Evolutionary conservation across 2,888 invertebrate species (phyloP), one percentile per base, ranked within the genome.

Genomic region (Dolomedes plantarius): DNA sequence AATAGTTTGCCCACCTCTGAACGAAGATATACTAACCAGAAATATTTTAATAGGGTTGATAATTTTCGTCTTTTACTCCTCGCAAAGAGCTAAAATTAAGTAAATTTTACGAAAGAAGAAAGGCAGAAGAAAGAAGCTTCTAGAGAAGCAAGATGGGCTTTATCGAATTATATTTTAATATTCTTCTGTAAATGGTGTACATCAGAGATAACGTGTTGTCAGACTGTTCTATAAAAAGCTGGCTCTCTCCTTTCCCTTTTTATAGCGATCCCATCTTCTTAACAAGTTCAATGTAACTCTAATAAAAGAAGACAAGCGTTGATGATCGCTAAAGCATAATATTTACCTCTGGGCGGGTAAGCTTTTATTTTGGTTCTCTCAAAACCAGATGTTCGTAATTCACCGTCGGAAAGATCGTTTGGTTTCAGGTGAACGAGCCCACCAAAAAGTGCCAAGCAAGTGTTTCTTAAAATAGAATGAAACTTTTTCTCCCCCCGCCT

Each of bases 391-490:
- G 69, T 69, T 69, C 5, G 69, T 69, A 41, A 69, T 69, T 39
- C 41, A 13, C 16, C n/a, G 36, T 32, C 32, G 36, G 19, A 67
- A 31, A 36, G 32, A 23, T 67, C 19, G 31, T 32, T 32, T 23
- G 36, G 31, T 32, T 67, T 67, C 67, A 67, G 67, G 69, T 28
- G 65, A 39, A 69, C 28, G 28, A 41, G 41, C 39, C 13, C 65
- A 29, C 31, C 29, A 65, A 31, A 65, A 65, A 13, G 65, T 13
- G 31, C 65, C 2, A 16, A 5, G 29, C 31, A 69, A 69, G 69
- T 69, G 69, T 23, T 69, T 69, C 69, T 41, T 13, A 69, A 69
- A 69, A 69, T 69, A 69, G 41, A 41, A 73, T 72, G 31, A n/a
- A n/a, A 11, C 7, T 9, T 73, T 73, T 62, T 36, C 16, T 62